phyloP scores from a whole-genome alignment of 1,140 invertebrate species.

The Diorhabda sublineata region DNA sequence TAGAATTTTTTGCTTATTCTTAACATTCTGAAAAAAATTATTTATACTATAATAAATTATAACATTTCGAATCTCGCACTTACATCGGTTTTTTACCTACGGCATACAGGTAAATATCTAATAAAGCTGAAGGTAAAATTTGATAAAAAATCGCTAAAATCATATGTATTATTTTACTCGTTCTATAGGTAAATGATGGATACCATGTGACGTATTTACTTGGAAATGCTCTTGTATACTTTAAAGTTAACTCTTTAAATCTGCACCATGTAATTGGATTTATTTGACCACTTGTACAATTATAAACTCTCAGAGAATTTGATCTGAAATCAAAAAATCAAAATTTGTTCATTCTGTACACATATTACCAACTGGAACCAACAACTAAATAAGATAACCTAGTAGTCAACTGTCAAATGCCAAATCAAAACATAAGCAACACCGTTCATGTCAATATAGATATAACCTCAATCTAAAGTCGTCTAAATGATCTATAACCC shows the following conservation, averaged over 20 bases:
- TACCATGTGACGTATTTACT: slow-evolving; percentile 84
- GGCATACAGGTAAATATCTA: slow-evolving; percentile 66
- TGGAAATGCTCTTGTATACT: slow-evolving; percentile 68
- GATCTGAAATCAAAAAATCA: slow-evolving; percentile 38
- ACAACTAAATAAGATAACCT: too few relatives aligned
- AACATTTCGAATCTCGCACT: slow-evolving; percentile 43
- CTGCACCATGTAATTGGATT: slow-evolving; percentile 84
- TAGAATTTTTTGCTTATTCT: slow-evolving; percentile 77
- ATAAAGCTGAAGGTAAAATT: slow-evolving; percentile 71
- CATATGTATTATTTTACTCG: slow-evolving; percentile 65
- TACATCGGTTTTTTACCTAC: slow-evolving; percentile 76
- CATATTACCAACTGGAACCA: too few relatives aligned
- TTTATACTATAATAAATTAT: slow-evolving; percentile 6
- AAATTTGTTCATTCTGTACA: neutral
- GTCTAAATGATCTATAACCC: too few relatives aligned
- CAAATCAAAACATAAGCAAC: too few relatives aligned
- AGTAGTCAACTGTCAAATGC: too few relatives aligned
- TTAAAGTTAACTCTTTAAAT: slow-evolving; percentile 63
- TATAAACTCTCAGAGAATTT: slow-evolving; percentile 73
- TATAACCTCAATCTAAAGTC: too few relatives aligned
- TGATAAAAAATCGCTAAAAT: slow-evolving; percentile 69
- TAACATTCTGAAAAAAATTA: slow-evolving; percentile 65
- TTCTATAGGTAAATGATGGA: slow-evolving; percentile 74
- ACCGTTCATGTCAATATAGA: too few relatives aligned
- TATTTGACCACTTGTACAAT: slow-evolving; percentile 80